Evolutionary conservation across 1,140 invertebrate genomes (phyloP).

Genomic region (Lordiphosa collinella): DNA sequence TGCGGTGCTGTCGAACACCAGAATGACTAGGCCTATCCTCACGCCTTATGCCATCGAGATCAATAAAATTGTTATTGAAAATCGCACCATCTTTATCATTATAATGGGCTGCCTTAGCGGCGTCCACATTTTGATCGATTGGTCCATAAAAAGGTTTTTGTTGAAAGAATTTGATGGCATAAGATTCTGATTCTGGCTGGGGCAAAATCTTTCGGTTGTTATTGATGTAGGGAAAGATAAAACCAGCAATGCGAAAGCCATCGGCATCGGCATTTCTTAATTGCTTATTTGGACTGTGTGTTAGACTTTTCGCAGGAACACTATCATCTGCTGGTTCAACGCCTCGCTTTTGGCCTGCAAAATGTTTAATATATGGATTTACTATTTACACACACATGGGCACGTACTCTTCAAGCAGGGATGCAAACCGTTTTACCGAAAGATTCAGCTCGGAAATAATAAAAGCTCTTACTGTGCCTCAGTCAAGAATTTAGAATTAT

Average conservation of each 20-base stretch:
- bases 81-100: constrained; percentile 6
- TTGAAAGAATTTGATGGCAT: constrained; percentile 51
- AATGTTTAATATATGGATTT: background rate
- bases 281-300: constrained; percentile 7
- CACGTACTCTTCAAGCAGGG: background rate
- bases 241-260: constrained; percentile 34
- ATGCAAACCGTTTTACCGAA: background rate
- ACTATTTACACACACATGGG: background rate
- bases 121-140: constrained; percentile 9
- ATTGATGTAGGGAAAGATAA: constrained; percentile 33
- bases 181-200: constrained; percentile 35
- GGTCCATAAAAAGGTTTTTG: constrained; percentile 49
- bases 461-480: too few relatives aligned
- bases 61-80: constrained; percentile 26
- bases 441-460: too few relatives aligned
- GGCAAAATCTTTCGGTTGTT: constrained; percentile 1
- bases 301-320: background rate
- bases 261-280: background rate
- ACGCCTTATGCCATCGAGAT: background rate
- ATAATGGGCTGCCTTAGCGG: background rate
- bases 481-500: too few relatives aligned
- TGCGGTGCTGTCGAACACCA: background rate
- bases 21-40: background rate
- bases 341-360: constrained; percentile 41
- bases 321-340: background rate